These are phyloP conservation scores for Donacobius atricapilla DNA, from an alignment of 2,113 vertebrate species.

Conservation along the genomic window DNA sequence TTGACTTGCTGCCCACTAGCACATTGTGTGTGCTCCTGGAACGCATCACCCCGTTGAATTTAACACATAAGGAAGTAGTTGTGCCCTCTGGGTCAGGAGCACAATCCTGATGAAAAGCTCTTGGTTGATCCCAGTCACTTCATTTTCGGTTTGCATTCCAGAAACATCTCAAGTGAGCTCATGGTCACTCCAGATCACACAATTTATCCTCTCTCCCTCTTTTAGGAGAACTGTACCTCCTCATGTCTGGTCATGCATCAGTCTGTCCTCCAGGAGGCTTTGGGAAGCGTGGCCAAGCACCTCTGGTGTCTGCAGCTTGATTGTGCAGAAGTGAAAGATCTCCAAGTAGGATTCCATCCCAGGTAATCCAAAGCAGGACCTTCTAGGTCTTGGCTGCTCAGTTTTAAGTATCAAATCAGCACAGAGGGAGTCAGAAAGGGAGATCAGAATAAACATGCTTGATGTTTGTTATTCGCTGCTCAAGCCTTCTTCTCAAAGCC, in stretches of 20 bases:
- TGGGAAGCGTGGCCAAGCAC: not conserved
- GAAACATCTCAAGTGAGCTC: not conserved
- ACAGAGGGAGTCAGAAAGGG: not conserved
- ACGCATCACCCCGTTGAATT: fast-evolving
- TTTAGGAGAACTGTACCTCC: not conserved
- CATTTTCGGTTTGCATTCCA: not conserved
- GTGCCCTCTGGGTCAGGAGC: not conserved
- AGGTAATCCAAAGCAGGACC: not conserved
- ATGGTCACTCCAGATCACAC: not conserved
- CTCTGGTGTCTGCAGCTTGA: not conserved
- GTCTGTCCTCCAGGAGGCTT: not conserved
- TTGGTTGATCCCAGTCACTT: not conserved
- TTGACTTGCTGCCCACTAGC: not conserved
- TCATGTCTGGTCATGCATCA: not conserved
- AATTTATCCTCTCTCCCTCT: not conserved
- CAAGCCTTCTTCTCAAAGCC: fast-evolving
- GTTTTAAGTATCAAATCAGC: not conserved
- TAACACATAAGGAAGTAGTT: not conserved
- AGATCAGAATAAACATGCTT: fast-evolving
- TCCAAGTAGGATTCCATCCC: not conserved
- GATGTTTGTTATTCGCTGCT: not conserved
- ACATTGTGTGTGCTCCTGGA: not conserved
- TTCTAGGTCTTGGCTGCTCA: not conserved
- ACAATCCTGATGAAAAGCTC: not conserved
- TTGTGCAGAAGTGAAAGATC: not conserved